Evolutionary conservation across 1,140 invertebrate genomes (phyloP).

Genomic region (Euglossa dilemma): DNA sequence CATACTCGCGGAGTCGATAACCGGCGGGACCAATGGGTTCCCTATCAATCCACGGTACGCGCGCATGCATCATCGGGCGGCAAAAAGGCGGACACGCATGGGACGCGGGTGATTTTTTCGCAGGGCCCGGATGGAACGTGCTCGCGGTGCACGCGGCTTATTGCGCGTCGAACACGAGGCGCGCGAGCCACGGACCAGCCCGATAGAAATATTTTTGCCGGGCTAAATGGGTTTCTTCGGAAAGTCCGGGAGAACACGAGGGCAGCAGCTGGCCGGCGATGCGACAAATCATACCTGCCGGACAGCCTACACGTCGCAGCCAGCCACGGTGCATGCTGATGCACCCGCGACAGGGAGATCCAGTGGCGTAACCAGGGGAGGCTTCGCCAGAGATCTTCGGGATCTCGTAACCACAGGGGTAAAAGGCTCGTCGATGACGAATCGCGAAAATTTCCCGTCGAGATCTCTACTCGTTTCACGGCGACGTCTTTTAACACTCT

Average conservation of each 20-base stretch:
- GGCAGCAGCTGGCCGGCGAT: constrained; percentile 73
- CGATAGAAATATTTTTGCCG: constrained; percentile 58
- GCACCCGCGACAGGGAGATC: constrained; percentile 32
- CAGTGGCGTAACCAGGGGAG: constrained; percentile 34
- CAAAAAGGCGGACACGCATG: neutral
- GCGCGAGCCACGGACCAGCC: constrained; percentile 22
- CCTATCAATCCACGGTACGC: constrained; percentile 4
- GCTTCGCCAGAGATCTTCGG: too few species aligned
- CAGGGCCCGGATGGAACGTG: neutral
- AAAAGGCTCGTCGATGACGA: neutral
- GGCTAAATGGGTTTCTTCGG: constrained; percentile 52
- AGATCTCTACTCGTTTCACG: too few species aligned
- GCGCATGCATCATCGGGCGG: constrained; percentile 7
- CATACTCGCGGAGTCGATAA: neutral
- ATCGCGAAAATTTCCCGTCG: neutral
- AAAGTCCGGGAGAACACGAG: constrained; percentile 63
- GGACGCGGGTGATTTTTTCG: constrained; percentile 24
- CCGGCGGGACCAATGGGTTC: neutral
- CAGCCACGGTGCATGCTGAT: constrained; percentile 30
- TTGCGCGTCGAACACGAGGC: constrained; percentile 26
- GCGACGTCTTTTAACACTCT: too few species aligned
- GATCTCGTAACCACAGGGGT: too few species aligned
- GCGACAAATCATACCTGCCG: constrained; percentile 76
- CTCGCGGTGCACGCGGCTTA: neutral
- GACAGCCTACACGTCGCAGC: constrained; percentile 60